Percentiles rank a stretch among this genome's conserved stretches.
Conservation (phyloP, 2,113 vertebrate species). For the Gulo gulo region DNA sequence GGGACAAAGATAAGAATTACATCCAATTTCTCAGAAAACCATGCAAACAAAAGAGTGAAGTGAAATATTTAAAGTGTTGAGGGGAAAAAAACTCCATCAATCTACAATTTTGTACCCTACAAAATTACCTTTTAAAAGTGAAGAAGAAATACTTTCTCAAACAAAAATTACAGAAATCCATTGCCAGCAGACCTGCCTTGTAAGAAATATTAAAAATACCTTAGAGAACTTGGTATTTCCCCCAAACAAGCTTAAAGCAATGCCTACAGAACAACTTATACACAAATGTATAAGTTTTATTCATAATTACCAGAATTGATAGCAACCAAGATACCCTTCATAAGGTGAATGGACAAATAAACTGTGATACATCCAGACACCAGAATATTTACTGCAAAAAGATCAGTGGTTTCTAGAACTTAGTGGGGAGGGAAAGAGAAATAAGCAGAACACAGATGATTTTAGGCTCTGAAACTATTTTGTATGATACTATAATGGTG, state of each 20-base stretch:
- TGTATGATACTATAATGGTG: not conserved
- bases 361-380: not conserved
- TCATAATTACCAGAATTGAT: not conserved
- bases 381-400: not conserved
- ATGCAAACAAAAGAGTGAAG: not conserved
- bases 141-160: not conserved
- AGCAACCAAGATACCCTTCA: not conserved
- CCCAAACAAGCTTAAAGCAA: not conserved
- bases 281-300: not conserved
- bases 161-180: not conserved
- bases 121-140: not conserved
- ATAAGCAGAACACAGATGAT: not conserved
- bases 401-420: not conserved
- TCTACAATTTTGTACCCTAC: not conserved
- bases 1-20: not conserved
- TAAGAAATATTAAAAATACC: not conserved
- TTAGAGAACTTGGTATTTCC: not conserved
- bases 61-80: not conserved
- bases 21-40: not conserved
- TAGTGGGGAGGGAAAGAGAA: not conserved
- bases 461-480: not conserved
- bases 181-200: not conserved
- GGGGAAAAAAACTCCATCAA: not conserved
- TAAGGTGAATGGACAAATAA: not conserved
- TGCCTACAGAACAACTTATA: not conserved